Base-by-base conservation (phyloP, 2,797 vertebrate species). In the Tadarida brasiliensis region DNA sequence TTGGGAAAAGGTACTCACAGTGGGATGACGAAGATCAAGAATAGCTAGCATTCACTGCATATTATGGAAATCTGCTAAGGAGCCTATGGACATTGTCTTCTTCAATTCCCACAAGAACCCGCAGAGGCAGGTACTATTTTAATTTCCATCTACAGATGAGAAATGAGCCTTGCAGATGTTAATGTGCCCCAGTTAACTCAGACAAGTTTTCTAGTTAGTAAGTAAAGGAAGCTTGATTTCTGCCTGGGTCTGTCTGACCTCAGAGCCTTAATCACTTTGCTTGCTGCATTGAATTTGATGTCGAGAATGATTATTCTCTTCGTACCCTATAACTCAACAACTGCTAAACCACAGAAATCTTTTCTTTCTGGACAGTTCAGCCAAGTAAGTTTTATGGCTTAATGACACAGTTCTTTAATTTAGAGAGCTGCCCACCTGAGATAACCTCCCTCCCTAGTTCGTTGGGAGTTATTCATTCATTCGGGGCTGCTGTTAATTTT, bases 401-500 rank as follows among this genome's bases (percentile, higher is more conserved):
- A 89, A 71, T 63, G 70, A 49, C 59, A 85, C 14, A 83, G 35
- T 9, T 74, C 19, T 82, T 94, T 61, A 82, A 65, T 91, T 84
- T 94, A 82, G 59, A 81, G 80, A 84, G 30, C 15, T 87, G 82
- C 59, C 94, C 74, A 49, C 14, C 51, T 61, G 7, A 49, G 39
- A 56, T 49, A 73, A 78, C 22, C 19, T 91, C 35, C 14, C 51
- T 68, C 20, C 89, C 67, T 44, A 30, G 28, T 80, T 51, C 74
- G 33, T 44, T 78, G 44, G 5, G 49, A 14, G 30, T 59, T 85
- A 91, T 63, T 91, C 12, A 76, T 74, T 80, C 56, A 81, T 17
- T 80, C 11, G 10, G 14, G 19, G 10, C 44, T 65, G 56, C 56
- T 86, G n/a, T 86, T 96, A 39, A 63, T 92, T 93, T 96, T 70